phyloP scores from a whole-genome alignment of 1,140 invertebrate species.

The Drosophila sp. region DNA sequence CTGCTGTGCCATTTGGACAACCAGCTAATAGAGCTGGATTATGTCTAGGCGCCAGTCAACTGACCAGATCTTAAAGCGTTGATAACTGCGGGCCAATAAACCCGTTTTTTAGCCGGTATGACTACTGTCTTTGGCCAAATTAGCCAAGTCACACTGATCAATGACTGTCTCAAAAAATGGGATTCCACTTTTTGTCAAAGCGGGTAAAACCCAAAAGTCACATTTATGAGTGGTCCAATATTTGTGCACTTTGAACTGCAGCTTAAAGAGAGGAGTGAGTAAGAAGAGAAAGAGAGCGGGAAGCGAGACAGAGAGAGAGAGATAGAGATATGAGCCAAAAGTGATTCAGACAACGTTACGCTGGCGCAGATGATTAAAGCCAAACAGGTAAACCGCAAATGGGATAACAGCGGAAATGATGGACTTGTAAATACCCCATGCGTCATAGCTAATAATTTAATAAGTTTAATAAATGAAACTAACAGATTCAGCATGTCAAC shows the following conservation, averaged over 20 bases:
- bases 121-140: constrained; percentile 35
- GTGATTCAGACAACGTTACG: constrained; percentile 54
- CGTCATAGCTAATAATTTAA: background rate
- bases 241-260: constrained; percentile 64
- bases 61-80: constrained; percentile 18
- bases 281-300: constrained; percentile 8
- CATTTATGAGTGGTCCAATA: constrained; percentile 65
- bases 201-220: constrained; percentile 22
- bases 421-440: background rate
- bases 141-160: constrained; percentile 29
- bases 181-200: constrained; percentile 1
- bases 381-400: constrained; percentile 53
- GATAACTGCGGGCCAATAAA: constrained; percentile 46
- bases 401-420: background rate
- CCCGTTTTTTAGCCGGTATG: constrained; percentile 32
- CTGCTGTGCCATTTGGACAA: constrained; percentile 61
- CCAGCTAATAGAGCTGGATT: constrained; percentile 51
- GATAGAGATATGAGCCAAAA: background rate
- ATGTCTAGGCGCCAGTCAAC: constrained; percentile 33
- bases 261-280: background rate
- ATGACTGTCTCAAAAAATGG: constrained; percentile 14
- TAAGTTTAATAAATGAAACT: too few species aligned
- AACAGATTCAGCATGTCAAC: too few species aligned
- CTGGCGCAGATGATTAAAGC: constrained; percentile 43
- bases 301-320: constrained; percentile 2